A percentile compares a stretch with the other conserved stretches of the same genome.
These are phyloP conservation scores for Aphelocoma coerulescens DNA, from an alignment of 2,113 vertebrate species.

Conservation along the genomic window DNA sequence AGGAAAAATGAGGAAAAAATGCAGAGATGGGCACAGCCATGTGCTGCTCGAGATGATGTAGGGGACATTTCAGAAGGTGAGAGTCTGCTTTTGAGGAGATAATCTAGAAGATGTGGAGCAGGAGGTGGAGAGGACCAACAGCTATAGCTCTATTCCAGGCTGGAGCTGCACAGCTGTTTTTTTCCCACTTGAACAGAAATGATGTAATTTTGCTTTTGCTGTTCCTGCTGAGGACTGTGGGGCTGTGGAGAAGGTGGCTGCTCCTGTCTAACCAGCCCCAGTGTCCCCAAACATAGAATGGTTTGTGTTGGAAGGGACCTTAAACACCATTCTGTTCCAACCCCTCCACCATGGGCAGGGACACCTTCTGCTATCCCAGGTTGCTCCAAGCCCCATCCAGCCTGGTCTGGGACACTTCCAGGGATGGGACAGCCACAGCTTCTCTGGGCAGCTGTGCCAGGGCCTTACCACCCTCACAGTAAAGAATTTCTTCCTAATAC, in stretches of 20 bases:
- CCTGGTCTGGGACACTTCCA: no score
- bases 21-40: background rate
- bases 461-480: rapidly evolving
- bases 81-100: background rate
- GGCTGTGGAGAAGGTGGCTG: background rate
- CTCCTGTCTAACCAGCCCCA: background rate
- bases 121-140: background rate
- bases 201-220: background rate
- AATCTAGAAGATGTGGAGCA: background rate
- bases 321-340: background rate
- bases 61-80: background rate
- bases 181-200: background rate
- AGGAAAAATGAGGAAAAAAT: background rate
- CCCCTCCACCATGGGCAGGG: background rate
- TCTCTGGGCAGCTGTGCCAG: background rate
- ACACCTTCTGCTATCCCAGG: background rate
- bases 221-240: background rate
- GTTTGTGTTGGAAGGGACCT: background rate
- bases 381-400: rapidly evolving
- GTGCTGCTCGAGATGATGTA: background rate
- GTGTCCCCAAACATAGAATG: background rate
- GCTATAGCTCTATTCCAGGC: background rate
- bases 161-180: background rate
- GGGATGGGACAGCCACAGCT: background rate
- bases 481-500: background rate